Evolutionary conservation across 2,113 vertebrate genomes (phyloP), one percentile per base, ranked within the genome.

Genomic region (Turdus rufiventris): DNA sequence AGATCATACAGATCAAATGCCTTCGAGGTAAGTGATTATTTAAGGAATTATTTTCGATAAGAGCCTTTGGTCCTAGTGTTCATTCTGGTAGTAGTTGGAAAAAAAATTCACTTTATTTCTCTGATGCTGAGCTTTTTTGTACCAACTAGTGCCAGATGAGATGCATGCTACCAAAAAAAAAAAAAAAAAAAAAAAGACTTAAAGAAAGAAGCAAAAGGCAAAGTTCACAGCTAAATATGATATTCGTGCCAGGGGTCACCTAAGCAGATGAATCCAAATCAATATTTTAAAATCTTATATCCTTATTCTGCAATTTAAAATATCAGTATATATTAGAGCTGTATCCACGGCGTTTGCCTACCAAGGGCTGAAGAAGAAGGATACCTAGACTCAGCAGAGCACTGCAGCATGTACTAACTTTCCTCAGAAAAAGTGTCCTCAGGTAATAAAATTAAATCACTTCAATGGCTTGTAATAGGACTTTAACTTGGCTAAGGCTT

Each of bases 1-100:
- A 94, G 94, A 97, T 96, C 94, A 83, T 80, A 82, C 77, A 94
- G 91, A 96, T 94, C 77, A 91, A 93, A 95, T 79, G 85, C 68
- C 91, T 94, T 81, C 84, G 51, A 96, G 93, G 60, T 85, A 96
- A 95, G 92, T 80, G 93, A 96, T 97, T 97, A 96, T 96, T 95
- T 95, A 96, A 95, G 92, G 87, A 94, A 86, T 94, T 90, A 95
- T 96, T 97, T 97, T 96, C 93, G 88, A 76, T 62, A n/a, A 58
- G 48, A 75, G 29, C 47, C 60, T 89, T 93, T 86, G 70, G 76
- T 78, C 91, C 74, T 62, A 42, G 29, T 16, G 36, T 51, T 96
- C 31, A 0, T 91, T 81, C 81, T 72, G 73, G 45, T 68, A 61
- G 57, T 38, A 74, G 61, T 24, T 91, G 19, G 65, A 92, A 50